Base-by-base conservation (phyloP, 2,888 invertebrate genomes). In the Cryptus viduatorius region DNA sequence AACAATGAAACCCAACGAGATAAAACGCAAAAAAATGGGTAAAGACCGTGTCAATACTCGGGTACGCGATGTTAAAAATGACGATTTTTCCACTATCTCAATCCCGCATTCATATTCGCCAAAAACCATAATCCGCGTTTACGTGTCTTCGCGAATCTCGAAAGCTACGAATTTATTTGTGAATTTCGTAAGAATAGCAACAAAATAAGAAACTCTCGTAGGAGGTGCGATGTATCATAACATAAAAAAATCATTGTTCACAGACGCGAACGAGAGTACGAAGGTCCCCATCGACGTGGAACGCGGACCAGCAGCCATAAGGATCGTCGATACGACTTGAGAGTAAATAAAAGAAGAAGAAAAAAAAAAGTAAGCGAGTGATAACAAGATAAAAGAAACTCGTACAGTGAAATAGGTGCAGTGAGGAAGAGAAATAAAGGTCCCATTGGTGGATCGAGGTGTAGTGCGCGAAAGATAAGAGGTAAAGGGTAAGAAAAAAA, bases 401-500 rank as follows among this genome's bases (percentile, higher is more conserved):
- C 19, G 72, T 68, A 86, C 72, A 81, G 79, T 83, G 81, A 71
- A 37, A 78, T 72, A 61, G 42, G 68, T 82, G 68, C 59, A 76
- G 72, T 78, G 68, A 77, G 7, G 61, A 44, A 53, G 59, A 42
- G 61, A 65, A 79, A 79, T 64, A 67, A 31, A 78, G 72, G 69
- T 48, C 37, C 65, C 46, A 31, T 10, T 61, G 37, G 59, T 46
- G 46, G 69, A 37, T 24, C 53, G 53, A 31, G 56, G 64, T 67
- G 53, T 12, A 61, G 78, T 78, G 78, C 69, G 68, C 68, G 59
- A 42, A 44, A 50, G 37, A 72, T 59, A 76, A 64, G 64, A 29
- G 42, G 42, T 24, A 71, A 67, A 64, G 59, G 12, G 29, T 42
- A 46, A 19, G 69, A 68, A 48, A 65, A 44, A 61, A 50, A n/a